Base-by-base conservation (phyloP, 2,888 invertebrate species). In the Charanyca ferruginea region DNA sequence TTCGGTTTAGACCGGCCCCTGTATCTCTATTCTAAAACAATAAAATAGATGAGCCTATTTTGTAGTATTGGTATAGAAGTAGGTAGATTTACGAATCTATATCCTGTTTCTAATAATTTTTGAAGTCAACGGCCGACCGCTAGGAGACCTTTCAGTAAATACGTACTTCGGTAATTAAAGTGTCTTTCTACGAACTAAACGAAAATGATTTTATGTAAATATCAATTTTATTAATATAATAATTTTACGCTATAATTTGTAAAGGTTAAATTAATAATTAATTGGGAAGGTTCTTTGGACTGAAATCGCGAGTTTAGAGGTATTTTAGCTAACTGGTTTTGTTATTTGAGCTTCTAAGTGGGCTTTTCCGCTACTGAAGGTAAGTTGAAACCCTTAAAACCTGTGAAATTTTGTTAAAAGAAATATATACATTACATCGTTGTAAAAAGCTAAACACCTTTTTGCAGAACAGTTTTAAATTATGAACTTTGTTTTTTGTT, bases 181-280 rank as follows among this genome's bases (percentile, higher is more conserved):
- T 22, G 7, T 9, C 11, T 58, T 58, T 61, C 23, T 23, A 22
- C 16, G 18, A 49, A 38, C 20, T 41, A 7, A 44, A 52, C 20
- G n/a, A 28, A 54, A 52, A 48, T 25, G 1, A 20, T 45, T 53
- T 49, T 58, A 35, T 47, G 11, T 51, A 44, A 53, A 48, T 64
- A 60, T 28, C 5, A 52, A 48, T 59, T 68, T 63, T 48, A 35
- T 60, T 11, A 13, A 47, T 52, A 18, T 28, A 20, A 48, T 38
- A 18, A 66, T 32, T 44, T 32, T 49, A 42, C 20, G 22, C 9
- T 41, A 52, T 52, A 38, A 53, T 69, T 71, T 47, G n/a, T 54
- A 59, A 77, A 75, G 47, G 22, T 44, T 54, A 51, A 61, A 65
- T 62, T 52, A 60, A 65, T 57, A 77, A 48, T 22, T 65, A 64